Evolutionary conservation across 2,797 vertebrate species (phyloP).

Genomic region (Luscinia luscinia): DNA sequence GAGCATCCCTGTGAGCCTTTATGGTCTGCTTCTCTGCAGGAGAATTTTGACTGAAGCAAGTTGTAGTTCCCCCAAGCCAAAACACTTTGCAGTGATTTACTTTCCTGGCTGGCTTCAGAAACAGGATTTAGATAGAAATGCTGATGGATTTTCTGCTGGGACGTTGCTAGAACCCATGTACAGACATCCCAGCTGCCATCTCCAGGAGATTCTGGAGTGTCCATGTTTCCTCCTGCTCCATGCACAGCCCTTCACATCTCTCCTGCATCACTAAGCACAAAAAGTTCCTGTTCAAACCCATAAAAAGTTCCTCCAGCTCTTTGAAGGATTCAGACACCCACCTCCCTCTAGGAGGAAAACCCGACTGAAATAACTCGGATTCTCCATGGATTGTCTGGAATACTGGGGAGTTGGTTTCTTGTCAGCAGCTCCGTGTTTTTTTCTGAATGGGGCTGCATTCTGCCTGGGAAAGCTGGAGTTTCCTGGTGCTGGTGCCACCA

Average conservation of each 20-base stretch:
- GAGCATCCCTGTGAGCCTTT: neutral
- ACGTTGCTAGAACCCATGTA: accelerated
- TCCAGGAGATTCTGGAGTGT: neutral
- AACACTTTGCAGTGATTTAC: neutral
- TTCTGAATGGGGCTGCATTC: neutral
- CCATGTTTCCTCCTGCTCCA: neutral
- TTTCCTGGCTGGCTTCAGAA: neutral
- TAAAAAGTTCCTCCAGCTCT: neutral
- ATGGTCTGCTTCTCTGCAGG: neutral
- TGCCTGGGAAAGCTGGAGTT: neutral
- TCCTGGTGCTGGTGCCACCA: neutral
- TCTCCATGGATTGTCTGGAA: neutral
- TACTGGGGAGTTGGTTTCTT: neutral
- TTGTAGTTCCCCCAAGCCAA: neutral
- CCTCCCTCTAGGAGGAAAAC: neutral
- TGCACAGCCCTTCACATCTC: neutral
- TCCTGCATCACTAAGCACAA: neutral
- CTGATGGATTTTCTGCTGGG: neutral
- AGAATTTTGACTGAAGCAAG: neutral
- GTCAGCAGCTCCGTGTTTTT: neutral
- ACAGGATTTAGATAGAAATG: neutral
- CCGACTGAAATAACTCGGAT: neutral
- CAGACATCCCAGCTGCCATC: accelerated
- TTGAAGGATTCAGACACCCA: neutral
- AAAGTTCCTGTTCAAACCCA: neutral